Evolutionary conservation across 2,113 vertebrate genomes (phyloP).

Genomic region (Mus pahari): DNA sequence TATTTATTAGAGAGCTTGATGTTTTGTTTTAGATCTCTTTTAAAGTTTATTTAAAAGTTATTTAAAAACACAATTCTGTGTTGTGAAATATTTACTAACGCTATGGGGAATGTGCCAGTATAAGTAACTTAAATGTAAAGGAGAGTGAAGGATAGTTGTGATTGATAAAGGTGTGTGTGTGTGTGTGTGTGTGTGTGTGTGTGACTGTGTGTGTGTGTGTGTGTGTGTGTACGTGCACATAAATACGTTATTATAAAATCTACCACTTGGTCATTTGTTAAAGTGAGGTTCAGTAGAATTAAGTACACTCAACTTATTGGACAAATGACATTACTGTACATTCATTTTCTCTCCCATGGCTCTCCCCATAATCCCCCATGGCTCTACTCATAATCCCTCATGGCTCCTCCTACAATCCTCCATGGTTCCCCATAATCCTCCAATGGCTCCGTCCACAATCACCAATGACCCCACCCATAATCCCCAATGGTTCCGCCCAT

Average conservation of each 20-base stretch:
- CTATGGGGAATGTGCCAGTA: background rate
- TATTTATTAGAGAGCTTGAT: background rate
- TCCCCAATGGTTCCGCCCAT: background rate
- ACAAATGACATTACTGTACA: background rate
- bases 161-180: background rate
- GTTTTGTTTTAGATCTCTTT: background rate
- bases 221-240: background rate
- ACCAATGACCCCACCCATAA: no score
- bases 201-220: background rate
- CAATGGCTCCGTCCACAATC: no score
- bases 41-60: background rate
- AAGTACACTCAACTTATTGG: background rate
- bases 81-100: background rate
- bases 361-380: no score
- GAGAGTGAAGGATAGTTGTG: background rate
- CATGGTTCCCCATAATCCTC: fast-evolving
- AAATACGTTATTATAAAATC: background rate
- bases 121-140: background rate
- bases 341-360: background rate
- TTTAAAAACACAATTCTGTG: background rate
- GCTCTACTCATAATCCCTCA: no score
- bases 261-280: background rate
- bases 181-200: background rate
- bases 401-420: background rate
- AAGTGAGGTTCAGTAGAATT: background rate